Percentiles rank a stretch among this genome's conserved stretches.
Conservation (phyloP, 2,113 vertebrate genomes). For the Rhynchopsitta pachyrhyncha region DNA sequence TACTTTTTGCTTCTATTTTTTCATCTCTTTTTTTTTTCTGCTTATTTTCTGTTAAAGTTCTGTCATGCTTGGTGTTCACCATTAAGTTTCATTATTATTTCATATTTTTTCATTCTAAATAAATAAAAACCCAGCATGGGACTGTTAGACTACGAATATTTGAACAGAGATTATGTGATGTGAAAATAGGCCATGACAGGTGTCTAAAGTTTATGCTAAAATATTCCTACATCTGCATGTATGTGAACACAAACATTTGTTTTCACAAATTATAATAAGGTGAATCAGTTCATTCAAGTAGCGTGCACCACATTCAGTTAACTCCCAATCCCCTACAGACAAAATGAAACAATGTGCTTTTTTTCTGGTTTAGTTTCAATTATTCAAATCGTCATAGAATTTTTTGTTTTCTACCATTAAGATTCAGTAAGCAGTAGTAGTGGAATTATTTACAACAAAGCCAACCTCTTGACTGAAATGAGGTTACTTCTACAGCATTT, state of each 20-base stretch:
- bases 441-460: neutral
- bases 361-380: neutral
- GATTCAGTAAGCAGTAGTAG: neutral
- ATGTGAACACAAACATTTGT: neutral
- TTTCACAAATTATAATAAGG: neutral
- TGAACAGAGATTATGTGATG: neutral
- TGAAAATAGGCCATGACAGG: neutral
- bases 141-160: neutral
- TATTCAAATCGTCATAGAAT: neutral
- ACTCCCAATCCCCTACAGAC: neutral
- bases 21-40: neutral
- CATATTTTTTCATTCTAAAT: neutral
- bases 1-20: neutral
- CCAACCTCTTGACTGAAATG: neutral
- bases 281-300: neutral
- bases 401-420: neutral
- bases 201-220: neutral
- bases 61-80: neutral
- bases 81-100: neutral
- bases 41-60: neutral
- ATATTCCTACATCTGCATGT: neutral
- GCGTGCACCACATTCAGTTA: neutral
- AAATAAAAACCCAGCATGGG: neutral
- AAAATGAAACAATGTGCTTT: accelerated
- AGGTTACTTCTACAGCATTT: neutral